A percentile compares a stretch with the other conserved stretches of the same genome.
Evolutionary conservation across 2,113 vertebrate genomes (phyloP).

Genomic region (Hirundichthys speculiger): DNA sequence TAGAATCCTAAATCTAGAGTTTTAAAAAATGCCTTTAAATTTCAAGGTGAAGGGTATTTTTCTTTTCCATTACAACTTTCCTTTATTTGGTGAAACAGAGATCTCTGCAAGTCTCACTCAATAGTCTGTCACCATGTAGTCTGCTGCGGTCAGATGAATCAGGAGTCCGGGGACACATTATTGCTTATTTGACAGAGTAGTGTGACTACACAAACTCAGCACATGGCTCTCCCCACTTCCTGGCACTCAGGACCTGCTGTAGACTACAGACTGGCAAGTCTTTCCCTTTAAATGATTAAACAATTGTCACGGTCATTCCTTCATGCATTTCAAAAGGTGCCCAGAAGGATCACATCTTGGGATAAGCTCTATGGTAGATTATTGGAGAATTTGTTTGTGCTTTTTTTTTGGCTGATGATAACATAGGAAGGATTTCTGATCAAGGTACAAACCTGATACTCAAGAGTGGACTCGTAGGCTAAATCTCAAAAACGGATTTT

Average conservation of each 20-base stretch:
- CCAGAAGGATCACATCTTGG: conserved; percentile 47
- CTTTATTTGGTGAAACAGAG: conserved; percentile 64
- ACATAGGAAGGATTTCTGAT: too few relatives aligned
- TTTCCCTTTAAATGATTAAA: conserved; percentile 81
- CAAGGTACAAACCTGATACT: too few relatives aligned
- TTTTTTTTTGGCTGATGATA: too few relatives aligned
- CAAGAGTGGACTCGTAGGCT: neutral
- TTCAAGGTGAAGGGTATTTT: conserved; percentile 70
- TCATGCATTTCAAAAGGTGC: conserved; percentile 65
- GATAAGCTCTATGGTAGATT: conserved; percentile 42
- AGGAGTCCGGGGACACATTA: conserved; percentile 81
- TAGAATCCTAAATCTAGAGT: conserved; percentile 23
- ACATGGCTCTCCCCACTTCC: conserved; percentile 77
- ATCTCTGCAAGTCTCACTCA: conserved; percentile 76
- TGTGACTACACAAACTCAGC: conserved; percentile 80
- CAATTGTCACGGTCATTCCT: conserved; percentile 76
- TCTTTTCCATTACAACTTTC: conserved; percentile 44
- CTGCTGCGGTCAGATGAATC: conserved; percentile 82
- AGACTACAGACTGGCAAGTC: conserved; percentile 75
- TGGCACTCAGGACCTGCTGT: conserved; percentile 75
- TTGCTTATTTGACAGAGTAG: conserved; percentile 83
- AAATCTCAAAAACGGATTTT: neutral
- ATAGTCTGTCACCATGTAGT: conserved; percentile 83
- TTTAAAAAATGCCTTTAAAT: conserved; percentile 42
- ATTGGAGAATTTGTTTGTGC: conserved; percentile 41